These are phyloP conservation scores for Bostrychus sinensis DNA, from an alignment of 2,113 vertebrate genomes.

Conservation along the genomic window DNA sequence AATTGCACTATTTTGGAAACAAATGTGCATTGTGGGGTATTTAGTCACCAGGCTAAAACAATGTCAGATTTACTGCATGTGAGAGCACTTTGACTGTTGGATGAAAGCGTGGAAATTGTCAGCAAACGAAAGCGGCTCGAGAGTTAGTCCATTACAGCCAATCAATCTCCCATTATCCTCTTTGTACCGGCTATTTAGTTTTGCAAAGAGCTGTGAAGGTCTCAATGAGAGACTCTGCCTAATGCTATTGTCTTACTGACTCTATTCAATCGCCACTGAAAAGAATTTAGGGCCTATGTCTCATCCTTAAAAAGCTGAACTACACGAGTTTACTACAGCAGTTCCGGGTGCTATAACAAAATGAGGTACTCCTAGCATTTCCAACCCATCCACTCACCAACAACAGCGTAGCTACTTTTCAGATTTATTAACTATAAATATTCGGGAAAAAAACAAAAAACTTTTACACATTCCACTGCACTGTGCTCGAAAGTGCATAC, in stretches of 20 bases:
- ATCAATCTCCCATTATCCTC: slow-evolving; percentile 86
- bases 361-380: too few relatives aligned
- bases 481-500: too few relatives aligned
- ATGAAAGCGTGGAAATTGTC: slow-evolving; percentile 50
- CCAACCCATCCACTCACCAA: too few relatives aligned
- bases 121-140: slow-evolving; percentile 78
- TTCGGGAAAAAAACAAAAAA: too few relatives aligned
- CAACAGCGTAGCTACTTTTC: too few relatives aligned
- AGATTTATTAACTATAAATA: too few relatives aligned
- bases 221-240: slow-evolving; percentile 60
- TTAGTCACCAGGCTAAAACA: slow-evolving; percentile 45
- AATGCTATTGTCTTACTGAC: slow-evolving; percentile 69
- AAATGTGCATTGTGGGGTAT: slow-evolving; percentile 76
- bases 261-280: slow-evolving; percentile 34
- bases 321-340: too few relatives aligned
- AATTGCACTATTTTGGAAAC: slow-evolving; percentile 59
- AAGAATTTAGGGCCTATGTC: slow-evolving; percentile 60
- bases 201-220: slow-evolving; percentile 62
- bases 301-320: slow-evolving; percentile 83
- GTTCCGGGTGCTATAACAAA: too few relatives aligned
- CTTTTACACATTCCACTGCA: too few relatives aligned
- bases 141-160: slow-evolving; percentile 87
- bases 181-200: slow-evolving; percentile 74
- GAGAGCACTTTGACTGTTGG: slow-evolving; percentile 71
- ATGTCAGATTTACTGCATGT: slow-evolving; percentile 82